A percentile compares a stretch with the other conserved stretches of the same genome.
Conservation (phyloP, 2,113 vertebrate genomes). For the Istiophorus platypterus region DNA sequence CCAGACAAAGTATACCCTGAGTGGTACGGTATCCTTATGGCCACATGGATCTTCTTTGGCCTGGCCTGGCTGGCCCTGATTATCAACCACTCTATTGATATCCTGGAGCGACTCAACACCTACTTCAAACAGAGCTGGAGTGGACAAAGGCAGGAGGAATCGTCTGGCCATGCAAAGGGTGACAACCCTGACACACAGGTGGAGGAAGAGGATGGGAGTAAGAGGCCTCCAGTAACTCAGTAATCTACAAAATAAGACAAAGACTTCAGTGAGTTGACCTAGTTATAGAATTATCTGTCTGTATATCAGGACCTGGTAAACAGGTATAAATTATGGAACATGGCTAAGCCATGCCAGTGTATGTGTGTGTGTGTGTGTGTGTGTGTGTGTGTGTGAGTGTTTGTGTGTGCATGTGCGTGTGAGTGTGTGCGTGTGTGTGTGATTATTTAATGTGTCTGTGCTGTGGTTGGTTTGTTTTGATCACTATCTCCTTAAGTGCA, state of each 20-base stretch:
- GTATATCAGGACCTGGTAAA: not conserved
- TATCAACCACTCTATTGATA: slow-evolving; percentile 89
- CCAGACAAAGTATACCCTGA: slow-evolving; percentile 86
- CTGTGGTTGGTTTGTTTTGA: slow-evolving; percentile 7
- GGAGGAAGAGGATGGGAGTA: slow-evolving; percentile 57
- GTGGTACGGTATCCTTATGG: slow-evolving; percentile 90
- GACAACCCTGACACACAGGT: slow-evolving; percentile 31
- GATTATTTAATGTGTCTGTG: not conserved
- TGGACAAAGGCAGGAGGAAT: not conserved
- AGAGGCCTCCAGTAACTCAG: slow-evolving; percentile 39
- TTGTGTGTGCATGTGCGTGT: not conserved
- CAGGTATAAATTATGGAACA: not conserved
- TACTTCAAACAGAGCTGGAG: slow-evolving; percentile 58
- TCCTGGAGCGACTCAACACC: slow-evolving; percentile 84
- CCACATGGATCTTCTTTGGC: slow-evolving; percentile 94
- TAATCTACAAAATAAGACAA: slow-evolving; percentile 2
- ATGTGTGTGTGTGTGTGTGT: slow-evolving; percentile 11
- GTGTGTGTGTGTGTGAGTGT: not conserved
- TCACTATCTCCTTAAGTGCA: not conserved
- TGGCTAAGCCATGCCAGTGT: not conserved
- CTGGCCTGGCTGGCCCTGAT: slow-evolving; percentile 93
- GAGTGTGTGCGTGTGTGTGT: not conserved
- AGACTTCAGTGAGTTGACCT: not conserved
- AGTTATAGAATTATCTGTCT: slow-evolving; percentile 8
- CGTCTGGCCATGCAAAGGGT: not conserved